phyloP scores from a whole-genome alignment of 2,113 vertebrate genomes.

The Diadophis punctatus region DNA sequence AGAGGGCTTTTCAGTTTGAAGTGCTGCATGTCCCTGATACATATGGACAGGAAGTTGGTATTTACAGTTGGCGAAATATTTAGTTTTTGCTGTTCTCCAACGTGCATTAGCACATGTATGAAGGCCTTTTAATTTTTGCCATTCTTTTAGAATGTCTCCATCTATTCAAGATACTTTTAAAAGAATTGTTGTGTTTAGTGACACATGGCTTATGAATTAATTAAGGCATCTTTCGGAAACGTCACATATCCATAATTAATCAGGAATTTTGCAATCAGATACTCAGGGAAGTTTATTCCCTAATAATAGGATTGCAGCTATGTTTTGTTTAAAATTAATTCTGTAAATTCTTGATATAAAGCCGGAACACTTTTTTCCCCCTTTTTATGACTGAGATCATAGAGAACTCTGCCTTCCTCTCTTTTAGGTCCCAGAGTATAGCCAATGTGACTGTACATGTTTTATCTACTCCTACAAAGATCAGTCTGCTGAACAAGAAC shows the following conservation, averaged over 20 bases:
- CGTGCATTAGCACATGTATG: not conserved
- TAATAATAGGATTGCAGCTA: not conserved
- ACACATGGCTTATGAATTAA: too few relatives aligned
- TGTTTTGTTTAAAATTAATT: not conserved
- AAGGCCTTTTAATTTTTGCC: not conserved
- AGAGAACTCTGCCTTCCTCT: conserved; percentile 17
- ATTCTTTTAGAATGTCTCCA: not conserved
- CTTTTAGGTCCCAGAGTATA: conserved; percentile 83
- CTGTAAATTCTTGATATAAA: not conserved
- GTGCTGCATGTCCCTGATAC: not conserved
- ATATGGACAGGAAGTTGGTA: not conserved
- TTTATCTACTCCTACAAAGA: conserved; percentile 81
- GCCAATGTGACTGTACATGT: conserved; percentile 73
- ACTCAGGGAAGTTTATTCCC: not conserved
- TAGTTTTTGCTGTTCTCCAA: not conserved
- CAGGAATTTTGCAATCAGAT: not conserved
- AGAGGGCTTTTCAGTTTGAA: not conserved
- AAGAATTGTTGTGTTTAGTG: not conserved
- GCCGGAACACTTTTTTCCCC: not conserved
- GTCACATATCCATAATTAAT: not conserved
- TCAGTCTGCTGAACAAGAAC: conserved; percentile 80
- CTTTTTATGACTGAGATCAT: not conserved
- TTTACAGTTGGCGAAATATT: not conserved
- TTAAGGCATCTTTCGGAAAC: too few relatives aligned
- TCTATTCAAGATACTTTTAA: not conserved